Conservation (phyloP, 2,797 vertebrate genomes). For the Pseudomugil tenellus region DNA sequence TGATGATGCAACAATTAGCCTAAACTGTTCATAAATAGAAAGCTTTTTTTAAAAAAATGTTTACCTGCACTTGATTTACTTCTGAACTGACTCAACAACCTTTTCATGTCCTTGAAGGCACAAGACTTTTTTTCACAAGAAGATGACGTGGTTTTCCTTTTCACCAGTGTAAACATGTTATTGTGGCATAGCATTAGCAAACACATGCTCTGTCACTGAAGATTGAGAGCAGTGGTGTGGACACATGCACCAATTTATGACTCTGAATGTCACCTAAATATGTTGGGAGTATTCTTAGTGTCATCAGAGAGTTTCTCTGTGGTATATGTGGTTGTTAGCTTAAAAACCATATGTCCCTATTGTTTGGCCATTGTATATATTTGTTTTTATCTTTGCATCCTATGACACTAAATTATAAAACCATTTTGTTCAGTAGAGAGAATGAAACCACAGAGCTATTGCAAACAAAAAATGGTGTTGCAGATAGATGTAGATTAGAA, state of each 20-base stretch:
- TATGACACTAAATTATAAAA: slow-evolving; percentile 5
- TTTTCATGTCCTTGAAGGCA: neutral
- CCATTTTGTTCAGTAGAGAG: neutral
- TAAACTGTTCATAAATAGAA: neutral
- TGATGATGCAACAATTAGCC: neutral
- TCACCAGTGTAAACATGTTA: slow-evolving; percentile 50
- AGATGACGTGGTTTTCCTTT: slow-evolving; percentile 23
- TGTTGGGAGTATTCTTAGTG: slow-evolving; percentile 35
- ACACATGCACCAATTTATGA: slow-evolving; percentile 44
- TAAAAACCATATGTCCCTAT: slow-evolving; percentile 31
- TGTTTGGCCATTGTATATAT: slow-evolving; percentile 35
- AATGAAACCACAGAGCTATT: neutral
- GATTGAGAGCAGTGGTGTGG: slow-evolving; percentile 60
- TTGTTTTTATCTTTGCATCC: slow-evolving; percentile 7
- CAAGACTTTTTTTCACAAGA: slow-evolving; percentile 3
- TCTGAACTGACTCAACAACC: neutral
- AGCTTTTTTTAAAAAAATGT: neutral
- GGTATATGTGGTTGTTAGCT: slow-evolving; percentile 24
- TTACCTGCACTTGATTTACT: neutral
- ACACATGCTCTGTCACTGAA: slow-evolving; percentile 39
- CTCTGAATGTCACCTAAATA: slow-evolving; percentile 59
- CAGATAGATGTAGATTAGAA: slow-evolving; percentile 2
- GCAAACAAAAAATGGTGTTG: neutral
- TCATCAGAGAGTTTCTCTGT: slow-evolving; percentile 38
- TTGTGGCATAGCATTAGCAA: slow-evolving; percentile 37